Percentiles rank a stretch among this genome's conserved stretches.
Evolutionary conservation across 2,888 invertebrate genomes (phyloP).

Genomic region (Drosophila stalkeri): DNA sequence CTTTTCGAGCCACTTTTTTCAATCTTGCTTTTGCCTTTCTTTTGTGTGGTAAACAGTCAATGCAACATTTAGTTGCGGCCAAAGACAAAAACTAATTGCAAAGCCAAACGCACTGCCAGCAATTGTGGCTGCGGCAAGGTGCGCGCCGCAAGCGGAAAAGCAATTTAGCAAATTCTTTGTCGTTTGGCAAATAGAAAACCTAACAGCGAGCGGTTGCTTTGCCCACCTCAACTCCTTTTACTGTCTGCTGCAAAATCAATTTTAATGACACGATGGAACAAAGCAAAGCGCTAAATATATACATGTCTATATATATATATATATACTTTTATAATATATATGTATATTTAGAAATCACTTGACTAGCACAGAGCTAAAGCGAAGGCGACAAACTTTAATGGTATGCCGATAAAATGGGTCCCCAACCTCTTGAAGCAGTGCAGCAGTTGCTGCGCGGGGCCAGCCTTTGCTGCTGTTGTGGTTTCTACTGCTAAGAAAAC

Average conservation of each 20-base stretch:
- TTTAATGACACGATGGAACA: slow-evolving; percentile 71
- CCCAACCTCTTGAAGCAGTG: slow-evolving; percentile 25
- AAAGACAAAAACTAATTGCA: slow-evolving; percentile 75
- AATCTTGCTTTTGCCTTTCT: background rate
- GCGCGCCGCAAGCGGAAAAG: slow-evolving; percentile 66
- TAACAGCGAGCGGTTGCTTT: slow-evolving; percentile 52
- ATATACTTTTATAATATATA: slow-evolving; percentile 37
- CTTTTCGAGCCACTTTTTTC: background rate
- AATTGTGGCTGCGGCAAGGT: slow-evolving; percentile 36
- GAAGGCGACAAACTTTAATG: slow-evolving; percentile 59
- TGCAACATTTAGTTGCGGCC: slow-evolving; percentile 73
- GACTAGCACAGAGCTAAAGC: slow-evolving; percentile 39
- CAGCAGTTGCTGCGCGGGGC: slow-evolving; percentile 32
- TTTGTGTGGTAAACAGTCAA: slow-evolving; percentile 56
- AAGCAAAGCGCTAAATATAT: slow-evolving; percentile 45
- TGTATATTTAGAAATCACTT: slow-evolving; percentile 38
- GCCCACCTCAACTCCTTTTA: slow-evolving; percentile 5
- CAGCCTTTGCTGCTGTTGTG: slow-evolving; percentile 41
- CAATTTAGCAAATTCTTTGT: slow-evolving; percentile 80
- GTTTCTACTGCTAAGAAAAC: slow-evolving; percentile 21
- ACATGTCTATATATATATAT: slow-evolving; percentile 33
- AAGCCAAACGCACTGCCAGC: slow-evolving; percentile 74
- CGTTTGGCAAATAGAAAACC: slow-evolving; percentile 74
- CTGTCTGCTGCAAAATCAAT: slow-evolving; percentile 69
- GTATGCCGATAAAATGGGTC: slow-evolving; percentile 62